phyloP scores from a whole-genome alignment of 2,113 vertebrate genomes.

The Lathamus discolor region DNA sequence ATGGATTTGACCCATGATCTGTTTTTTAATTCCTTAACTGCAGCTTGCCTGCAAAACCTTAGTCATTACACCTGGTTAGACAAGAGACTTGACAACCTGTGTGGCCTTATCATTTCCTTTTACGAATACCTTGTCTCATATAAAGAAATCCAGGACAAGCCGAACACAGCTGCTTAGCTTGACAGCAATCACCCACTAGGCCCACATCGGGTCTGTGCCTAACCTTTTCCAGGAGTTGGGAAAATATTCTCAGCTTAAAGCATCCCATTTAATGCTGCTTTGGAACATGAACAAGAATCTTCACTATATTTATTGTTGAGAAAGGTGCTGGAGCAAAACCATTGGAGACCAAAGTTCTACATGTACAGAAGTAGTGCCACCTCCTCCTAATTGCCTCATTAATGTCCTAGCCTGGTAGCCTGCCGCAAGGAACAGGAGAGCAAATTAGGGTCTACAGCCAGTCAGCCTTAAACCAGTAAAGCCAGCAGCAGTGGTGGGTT shows the following conservation, averaged over 20 bases:
- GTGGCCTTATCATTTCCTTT: slow-evolving; percentile 65
- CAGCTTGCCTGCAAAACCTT: slow-evolving; percentile 47
- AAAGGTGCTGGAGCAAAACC: neutral
- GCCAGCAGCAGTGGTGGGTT: neutral
- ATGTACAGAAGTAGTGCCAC: neutral
- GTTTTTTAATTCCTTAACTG: slow-evolving; percentile 33
- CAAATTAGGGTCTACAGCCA: neutral
- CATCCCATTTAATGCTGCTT: neutral
- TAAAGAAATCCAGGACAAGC: slow-evolving; percentile 54
- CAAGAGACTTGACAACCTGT: slow-evolving; percentile 58
- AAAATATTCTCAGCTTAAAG: slow-evolving; percentile 30
- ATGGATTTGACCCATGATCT: slow-evolving; percentile 16
- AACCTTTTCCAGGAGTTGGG: slow-evolving; percentile 25
- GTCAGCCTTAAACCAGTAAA: neutral
- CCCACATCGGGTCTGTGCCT: slow-evolving; percentile 25
- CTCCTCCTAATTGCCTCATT: neutral
- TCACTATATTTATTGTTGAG: neutral
- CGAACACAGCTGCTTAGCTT: slow-evolving; percentile 45
- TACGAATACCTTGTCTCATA: slow-evolving; percentile 49
- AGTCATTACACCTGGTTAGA: slow-evolving; percentile 61
- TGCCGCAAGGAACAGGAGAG: neutral
- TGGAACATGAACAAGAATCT: neutral
- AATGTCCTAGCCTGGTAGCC: neutral
- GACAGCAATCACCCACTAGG: slow-evolving; percentile 55
- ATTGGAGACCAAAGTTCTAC: neutral